Conservation (phyloP, 2,797 vertebrate species). For the Bradypus variegatus region DNA sequence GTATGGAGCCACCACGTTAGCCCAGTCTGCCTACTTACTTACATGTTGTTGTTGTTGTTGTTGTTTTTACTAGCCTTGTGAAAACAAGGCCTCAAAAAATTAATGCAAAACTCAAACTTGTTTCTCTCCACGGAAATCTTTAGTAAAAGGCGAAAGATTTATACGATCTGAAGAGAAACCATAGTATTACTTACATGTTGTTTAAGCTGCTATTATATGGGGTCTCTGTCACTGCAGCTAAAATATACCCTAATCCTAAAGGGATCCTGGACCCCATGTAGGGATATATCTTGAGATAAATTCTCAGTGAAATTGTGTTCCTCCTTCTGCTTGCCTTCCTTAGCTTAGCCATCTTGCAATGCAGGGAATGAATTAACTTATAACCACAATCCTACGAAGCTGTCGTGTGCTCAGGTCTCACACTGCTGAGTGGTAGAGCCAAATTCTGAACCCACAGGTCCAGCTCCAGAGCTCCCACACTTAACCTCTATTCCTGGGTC, state of each 20-base stretch:
- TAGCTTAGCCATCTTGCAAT: neutral
- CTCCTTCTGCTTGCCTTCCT: neutral
- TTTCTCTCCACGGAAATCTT: slow-evolving; percentile 83
- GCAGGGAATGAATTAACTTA: neutral
- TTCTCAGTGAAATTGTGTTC: neutral
- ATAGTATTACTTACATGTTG: neutral
- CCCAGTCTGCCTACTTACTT: too few relatives aligned
- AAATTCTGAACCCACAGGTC: neutral
- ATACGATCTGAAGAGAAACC: slow-evolving; percentile 79
- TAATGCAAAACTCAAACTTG: neutral
- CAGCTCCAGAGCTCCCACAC: too few relatives aligned
- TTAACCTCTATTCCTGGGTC: neutral
- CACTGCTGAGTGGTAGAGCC: neutral
- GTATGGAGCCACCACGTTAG: neutral
- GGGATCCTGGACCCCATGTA: neutral
- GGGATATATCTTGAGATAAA: neutral
- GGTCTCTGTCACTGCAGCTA: neutral
- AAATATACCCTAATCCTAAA: neutral
- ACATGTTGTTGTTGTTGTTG: neutral
- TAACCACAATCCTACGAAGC: too few relatives aligned
- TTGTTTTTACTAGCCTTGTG: fast-evolving
- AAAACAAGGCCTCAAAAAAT: slow-evolving; percentile 19
- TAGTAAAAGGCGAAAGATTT: slow-evolving; percentile 87
- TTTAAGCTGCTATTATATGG: neutral
- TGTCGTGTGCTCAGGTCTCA: neutral